phyloP scores from a whole-genome alignment of 2,113 vertebrate genomes.

The Motacilla alba region DNA sequence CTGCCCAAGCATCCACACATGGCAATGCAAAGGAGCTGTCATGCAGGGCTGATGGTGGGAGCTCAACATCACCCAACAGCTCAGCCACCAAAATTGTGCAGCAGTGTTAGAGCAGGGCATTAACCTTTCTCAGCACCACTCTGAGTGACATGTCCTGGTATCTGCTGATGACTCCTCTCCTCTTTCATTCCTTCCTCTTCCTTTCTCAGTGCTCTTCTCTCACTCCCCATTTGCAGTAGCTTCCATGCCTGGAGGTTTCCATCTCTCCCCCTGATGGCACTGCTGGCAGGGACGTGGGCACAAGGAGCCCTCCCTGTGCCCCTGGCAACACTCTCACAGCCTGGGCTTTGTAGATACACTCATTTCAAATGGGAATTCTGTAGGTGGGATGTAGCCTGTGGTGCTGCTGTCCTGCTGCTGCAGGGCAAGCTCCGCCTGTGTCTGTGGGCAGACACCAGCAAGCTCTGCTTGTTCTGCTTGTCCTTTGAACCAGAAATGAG shows the following conservation, averaged over 20 bases:
- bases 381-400: neutral
- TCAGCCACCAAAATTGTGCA: neutral
- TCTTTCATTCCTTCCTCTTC: neutral
- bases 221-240: neutral
- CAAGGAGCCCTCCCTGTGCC: neutral
- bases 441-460: neutral
- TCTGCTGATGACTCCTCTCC: neutral
- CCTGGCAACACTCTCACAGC: neutral
- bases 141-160: neutral
- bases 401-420: neutral
- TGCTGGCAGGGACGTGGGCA: neutral
- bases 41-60: rapidly evolving
- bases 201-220: constrained; percentile 1
- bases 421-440: neutral
- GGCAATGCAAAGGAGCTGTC: rapidly evolving
- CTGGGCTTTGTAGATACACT: neutral
- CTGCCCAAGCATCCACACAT: neutral
- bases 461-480: neutral
- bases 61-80: neutral
- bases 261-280: neutral
- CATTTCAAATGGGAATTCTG: neutral
- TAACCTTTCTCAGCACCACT: neutral
- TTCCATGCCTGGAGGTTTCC: neutral
- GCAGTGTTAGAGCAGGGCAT: neutral
- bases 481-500: neutral